Conservation (phyloP, 35 echinoderm and acorn worm genomes). For the Ptychodera flava region DNA sequence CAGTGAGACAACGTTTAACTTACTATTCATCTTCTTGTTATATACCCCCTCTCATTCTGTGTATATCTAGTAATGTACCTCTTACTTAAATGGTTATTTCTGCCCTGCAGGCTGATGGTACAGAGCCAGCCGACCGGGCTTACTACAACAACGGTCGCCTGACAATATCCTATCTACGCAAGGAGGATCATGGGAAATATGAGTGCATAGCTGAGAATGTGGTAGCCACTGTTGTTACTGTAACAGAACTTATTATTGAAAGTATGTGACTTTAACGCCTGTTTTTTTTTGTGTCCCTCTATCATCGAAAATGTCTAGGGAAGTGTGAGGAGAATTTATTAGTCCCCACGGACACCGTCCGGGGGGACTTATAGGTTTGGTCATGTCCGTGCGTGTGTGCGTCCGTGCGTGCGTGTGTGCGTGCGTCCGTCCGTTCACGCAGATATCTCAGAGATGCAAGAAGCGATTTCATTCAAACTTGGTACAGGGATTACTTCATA, state of each 20-base stretch:
- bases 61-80: no score
- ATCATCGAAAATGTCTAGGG: neutral
- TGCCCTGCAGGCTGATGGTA: constrained; percentile 45
- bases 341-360: no score
- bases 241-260: constrained; percentile 47
- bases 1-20: no score
- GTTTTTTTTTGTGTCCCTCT: neutral
- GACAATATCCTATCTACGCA: constrained; percentile 44
- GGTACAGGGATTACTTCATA: neutral
- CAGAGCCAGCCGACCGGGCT: constrained; percentile 11
- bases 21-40: no score
- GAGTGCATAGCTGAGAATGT: constrained; percentile 63
- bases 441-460: neutral
- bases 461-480: neutral
- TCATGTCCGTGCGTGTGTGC: no score
- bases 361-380: no score
- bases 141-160: constrained; percentile 24
- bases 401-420: neutral
- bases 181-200: constrained; percentile 83
- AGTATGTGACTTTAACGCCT: constrained; percentile 31
- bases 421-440: no score
- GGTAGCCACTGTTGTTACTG: constrained; percentile 51
- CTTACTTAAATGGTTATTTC: neutral
- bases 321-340: neutral
- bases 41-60: no score